These are phyloP conservation scores for Chrosomus eos DNA, from an alignment of 2,797 vertebrate species.

Conservation along the genomic window DNA sequence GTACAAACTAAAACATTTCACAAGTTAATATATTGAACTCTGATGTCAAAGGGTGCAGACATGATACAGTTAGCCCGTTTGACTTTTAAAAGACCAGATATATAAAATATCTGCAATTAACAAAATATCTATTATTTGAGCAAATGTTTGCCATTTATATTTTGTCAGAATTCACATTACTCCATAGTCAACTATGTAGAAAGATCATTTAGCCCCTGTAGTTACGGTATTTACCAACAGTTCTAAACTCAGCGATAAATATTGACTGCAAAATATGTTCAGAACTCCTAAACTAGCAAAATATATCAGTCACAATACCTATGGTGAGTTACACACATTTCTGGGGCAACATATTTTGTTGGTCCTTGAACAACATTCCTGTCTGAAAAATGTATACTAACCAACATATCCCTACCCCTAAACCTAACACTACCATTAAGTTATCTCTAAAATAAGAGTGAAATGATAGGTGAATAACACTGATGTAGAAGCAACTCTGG, in stretches of 20 bases:
- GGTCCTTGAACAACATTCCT: not conserved
- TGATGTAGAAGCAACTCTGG: too few species aligned
- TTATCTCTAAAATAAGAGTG: too few species aligned
- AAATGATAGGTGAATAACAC: too few species aligned
- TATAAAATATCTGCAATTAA: not conserved
- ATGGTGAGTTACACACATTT: not conserved
- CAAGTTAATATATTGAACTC: not conserved
- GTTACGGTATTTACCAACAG: not conserved
- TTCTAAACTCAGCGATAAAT: not conserved
- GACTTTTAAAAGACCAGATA: not conserved
- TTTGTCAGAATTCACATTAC: not conserved
- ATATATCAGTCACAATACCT: too few species aligned
- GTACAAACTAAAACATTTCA: not conserved
- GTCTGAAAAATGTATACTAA: not conserved
- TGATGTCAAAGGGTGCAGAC: not conserved
- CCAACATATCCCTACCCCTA: too few species aligned
- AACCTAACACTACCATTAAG: too few species aligned
- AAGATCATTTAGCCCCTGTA: not conserved
- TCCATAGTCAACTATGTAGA: not conserved
- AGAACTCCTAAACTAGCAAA: not conserved
- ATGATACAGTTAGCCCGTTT: not conserved
- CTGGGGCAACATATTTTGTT: not conserved
- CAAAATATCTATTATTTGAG: not conserved
- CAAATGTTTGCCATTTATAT: not conserved
- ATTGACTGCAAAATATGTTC: not conserved